Conservation (phyloP, 2,797 vertebrate genomes). For the Lutjanus campechanus region DNA sequence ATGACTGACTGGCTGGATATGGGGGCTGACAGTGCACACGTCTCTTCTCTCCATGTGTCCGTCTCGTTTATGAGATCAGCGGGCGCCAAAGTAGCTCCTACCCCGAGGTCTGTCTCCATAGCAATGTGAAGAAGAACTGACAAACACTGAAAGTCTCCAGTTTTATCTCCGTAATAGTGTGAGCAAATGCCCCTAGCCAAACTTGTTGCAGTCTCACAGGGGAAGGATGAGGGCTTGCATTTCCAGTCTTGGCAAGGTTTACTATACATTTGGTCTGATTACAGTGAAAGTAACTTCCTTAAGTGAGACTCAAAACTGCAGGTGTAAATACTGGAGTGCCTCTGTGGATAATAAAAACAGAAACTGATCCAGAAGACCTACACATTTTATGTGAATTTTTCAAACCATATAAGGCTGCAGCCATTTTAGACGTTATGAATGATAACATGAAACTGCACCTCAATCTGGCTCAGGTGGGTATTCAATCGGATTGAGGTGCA, state of each 20-base stretch:
- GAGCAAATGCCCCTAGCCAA: slow-evolving; percentile 26
- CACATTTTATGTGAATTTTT: not conserved
- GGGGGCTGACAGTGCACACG: slow-evolving; percentile 66
- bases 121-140: slow-evolving; percentile 53
- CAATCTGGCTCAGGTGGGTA: no score
- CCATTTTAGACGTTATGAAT: not conserved
- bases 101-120: slow-evolving; percentile 51
- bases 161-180: slow-evolving; percentile 43
- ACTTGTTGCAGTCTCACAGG: slow-evolving; percentile 19
- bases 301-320: not conserved
- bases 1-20: slow-evolving; percentile 76
- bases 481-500: no score
- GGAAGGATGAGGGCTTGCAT: not conserved
- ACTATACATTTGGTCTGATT: slow-evolving; percentile 3
- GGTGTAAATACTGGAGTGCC: not conserved
- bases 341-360: not conserved
- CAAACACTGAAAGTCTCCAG: slow-evolving; percentile 47
- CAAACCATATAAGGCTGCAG: not conserved
- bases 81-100: slow-evolving; percentile 47
- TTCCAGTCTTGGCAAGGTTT: slow-evolving; percentile 2
- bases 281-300: not conserved
- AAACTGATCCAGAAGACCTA: not conserved
- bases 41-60: slow-evolving; percentile 61
- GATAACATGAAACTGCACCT: not conserved
- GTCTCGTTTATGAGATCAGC: slow-evolving; percentile 68